Percentiles rank a stretch among this genome's conserved stretches.
Conservation (phyloP, 2,113 vertebrate species). For the Ceuthmochares aereus region DNA sequence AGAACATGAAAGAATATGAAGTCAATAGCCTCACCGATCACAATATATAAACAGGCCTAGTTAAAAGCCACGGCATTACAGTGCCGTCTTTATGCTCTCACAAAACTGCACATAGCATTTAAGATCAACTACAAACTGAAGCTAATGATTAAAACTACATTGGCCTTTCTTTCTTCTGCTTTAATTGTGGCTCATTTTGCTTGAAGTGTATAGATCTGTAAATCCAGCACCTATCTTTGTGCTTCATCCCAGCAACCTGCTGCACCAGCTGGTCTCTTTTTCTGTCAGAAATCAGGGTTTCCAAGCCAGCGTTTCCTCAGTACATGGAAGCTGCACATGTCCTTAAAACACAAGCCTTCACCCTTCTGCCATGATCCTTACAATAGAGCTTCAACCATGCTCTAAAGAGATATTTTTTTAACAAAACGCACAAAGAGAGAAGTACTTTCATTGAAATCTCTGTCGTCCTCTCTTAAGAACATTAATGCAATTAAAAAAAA, state of each 20-base stretch:
- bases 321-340: neutral
- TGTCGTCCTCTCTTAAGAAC: neutral
- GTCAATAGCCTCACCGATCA: slow-evolving; percentile 47
- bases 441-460: neutral
- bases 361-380: neutral
- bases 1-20: slow-evolving; percentile 68
- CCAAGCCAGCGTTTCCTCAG: neutral
- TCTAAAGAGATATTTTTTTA: neutral
- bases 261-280: neutral
- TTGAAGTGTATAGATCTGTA: neutral
- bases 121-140: slow-evolving; percentile 5
- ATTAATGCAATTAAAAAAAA: neutral
- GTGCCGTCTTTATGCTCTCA: slow-evolving; percentile 26
- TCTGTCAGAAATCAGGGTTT: neutral
- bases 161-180: neutral
- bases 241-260: neutral
- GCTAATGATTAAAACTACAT: slow-evolving; percentile 14
- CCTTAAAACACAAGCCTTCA: neutral
- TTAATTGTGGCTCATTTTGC: neutral
- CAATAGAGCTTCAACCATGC: neutral
- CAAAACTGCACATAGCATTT: neutral
- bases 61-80: slow-evolving; percentile 27
- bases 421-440: neutral
- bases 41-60: slow-evolving; percentile 34
- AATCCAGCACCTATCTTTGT: neutral